A percentile compares a stretch with the other conserved stretches of the same genome.
Evolutionary conservation across 1,140 invertebrate genomes (phyloP).

Genomic region (Sarcophaga peregrina): DNA sequence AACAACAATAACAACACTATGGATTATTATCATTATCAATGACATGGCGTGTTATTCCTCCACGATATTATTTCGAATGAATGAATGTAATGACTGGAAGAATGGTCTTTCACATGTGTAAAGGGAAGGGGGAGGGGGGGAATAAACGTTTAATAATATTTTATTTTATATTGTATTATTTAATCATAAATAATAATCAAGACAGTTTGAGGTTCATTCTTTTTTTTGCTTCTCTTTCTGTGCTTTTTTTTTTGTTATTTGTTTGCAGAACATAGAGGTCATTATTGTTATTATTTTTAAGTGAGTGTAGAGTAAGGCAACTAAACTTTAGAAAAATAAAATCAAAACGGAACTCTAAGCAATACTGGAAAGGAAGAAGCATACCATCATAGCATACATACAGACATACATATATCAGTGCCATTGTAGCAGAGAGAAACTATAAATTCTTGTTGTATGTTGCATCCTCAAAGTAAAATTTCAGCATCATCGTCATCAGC

Average conservation of each 20-base stretch:
- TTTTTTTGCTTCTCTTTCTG: too few relatives aligned
- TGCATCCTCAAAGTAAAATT: not conserved
- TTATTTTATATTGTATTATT: constrained; percentile 39
- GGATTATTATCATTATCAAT: constrained; percentile 21
- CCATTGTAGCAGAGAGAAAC: not conserved
- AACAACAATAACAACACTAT: too few relatives aligned
- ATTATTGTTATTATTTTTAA: too few relatives aligned
- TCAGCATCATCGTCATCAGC: not conserved
- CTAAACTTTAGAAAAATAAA: too few relatives aligned
- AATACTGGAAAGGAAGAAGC: not conserved
- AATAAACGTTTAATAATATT: not conserved
- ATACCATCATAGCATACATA: too few relatives aligned
- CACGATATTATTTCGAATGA: too few relatives aligned
- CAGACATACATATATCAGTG: not conserved
- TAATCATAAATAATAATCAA: constrained; percentile 36
- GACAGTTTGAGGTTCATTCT: constrained; percentile 34
- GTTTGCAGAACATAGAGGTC: not conserved
- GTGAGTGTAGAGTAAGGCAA: too few relatives aligned
- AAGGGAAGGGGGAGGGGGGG: too few relatives aligned
- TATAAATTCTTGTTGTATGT: constrained; percentile 3
- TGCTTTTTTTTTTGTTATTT: constrained; percentile 16
- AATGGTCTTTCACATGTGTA: too few relatives aligned
- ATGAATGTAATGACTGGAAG: not conserved
- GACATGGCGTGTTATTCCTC: not conserved
- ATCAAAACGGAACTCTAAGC: not conserved